These are phyloP conservation scores for Acanthurus tractus DNA, from an alignment of 2,797 vertebrate genomes.

Conservation along the genomic window DNA sequence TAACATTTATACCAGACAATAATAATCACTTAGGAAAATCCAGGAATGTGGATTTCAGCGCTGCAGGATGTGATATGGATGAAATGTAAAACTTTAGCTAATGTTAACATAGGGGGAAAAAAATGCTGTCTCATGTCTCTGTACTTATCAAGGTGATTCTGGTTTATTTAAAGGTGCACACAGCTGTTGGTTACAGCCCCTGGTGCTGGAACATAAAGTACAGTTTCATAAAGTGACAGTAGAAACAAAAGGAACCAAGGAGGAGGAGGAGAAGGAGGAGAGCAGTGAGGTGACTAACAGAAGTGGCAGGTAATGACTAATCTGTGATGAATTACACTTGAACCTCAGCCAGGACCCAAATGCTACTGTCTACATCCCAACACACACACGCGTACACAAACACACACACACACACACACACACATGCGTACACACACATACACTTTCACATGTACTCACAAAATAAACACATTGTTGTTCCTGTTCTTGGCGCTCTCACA, in stretches of 20 bases:
- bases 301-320: constrained; percentile 62
- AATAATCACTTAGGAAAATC: no score
- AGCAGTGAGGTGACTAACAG: constrained; percentile 33
- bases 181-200: background rate
- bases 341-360: background rate
- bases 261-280: constrained; percentile 19
- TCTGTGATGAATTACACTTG: constrained; percentile 50
- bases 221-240: background rate
- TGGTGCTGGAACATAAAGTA: background rate
- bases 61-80: no score
- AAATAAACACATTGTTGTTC: constrained; percentile 67
- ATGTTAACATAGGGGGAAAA: no score
- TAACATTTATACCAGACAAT: no score
- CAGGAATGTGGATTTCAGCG: no score
- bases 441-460: constrained; percentile 2
- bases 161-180: no score
- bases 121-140: no score
- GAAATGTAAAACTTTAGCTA: no score
- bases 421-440: constrained; percentile 16
- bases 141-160: background rate
- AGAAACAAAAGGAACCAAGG: background rate
- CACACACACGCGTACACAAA: constrained; percentile 23
- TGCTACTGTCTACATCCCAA: constrained; percentile 23
- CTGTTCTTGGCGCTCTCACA: constrained; percentile 8
- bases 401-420: constrained; percentile 11